A percentile compares a stretch with the other conserved stretches of the same genome.
Evolutionary conservation across 2,113 vertebrate genomes (phyloP).

Genomic region (Hoplias malabaricus): DNA sequence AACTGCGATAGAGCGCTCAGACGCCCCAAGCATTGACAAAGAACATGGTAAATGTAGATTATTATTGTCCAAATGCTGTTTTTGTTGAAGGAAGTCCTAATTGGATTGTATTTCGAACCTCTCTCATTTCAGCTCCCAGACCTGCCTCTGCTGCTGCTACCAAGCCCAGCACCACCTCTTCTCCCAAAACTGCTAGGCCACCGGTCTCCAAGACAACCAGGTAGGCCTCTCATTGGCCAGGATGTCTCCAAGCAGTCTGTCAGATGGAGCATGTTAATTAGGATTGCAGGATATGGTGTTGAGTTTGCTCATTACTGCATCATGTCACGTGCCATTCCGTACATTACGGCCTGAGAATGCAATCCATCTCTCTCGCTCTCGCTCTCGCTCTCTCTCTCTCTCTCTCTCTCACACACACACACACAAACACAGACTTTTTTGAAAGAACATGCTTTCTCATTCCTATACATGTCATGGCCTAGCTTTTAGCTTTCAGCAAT

Average conservation of each 20-base stretch:
- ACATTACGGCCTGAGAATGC: no score
- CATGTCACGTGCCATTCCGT: no score
- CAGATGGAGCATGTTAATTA: slow-evolving; percentile 11
- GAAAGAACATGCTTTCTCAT: not conserved
- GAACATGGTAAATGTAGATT: no score
- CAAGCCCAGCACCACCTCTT: slow-evolving; percentile 52
- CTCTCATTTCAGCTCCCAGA: slow-evolving; percentile 56
- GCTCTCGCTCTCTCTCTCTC: not conserved
- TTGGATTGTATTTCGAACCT: not conserved
- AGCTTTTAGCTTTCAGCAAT: not conserved
- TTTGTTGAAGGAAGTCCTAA: not conserved
- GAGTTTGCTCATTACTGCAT: not conserved
- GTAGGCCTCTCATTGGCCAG: slow-evolving; percentile 58
- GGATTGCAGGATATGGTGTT: not conserved
- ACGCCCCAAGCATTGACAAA: no score
- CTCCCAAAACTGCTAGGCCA: slow-evolving; percentile 61
- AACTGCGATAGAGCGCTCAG: no score
- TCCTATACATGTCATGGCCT: not conserved
- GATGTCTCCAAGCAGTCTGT: slow-evolving; percentile 21
- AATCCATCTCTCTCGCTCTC: no score
- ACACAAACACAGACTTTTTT: not conserved
- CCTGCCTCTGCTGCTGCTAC: slow-evolving; percentile 53
- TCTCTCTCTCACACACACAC: not conserved
- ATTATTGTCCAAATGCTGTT: not conserved
- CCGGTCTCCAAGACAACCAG: slow-evolving; percentile 73